Base-by-base conservation (phyloP, 2,797 vertebrate genomes). In the Gymnoscopelus microlampas region DNA sequence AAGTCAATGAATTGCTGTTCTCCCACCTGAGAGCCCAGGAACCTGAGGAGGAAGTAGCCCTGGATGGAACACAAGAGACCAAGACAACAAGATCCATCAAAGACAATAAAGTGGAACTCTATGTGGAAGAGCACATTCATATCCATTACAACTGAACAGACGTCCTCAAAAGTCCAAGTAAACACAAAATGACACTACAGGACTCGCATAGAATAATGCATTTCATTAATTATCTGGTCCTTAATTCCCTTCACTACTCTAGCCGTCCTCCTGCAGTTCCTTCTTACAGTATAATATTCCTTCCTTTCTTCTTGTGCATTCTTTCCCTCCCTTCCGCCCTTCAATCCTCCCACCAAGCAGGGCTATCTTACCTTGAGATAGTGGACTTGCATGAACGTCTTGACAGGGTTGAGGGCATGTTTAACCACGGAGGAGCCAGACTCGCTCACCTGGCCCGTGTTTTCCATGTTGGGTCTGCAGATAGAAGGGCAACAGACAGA, bases 361-460 rank as follows among this genome's bases (percentile, higher is more conserved):
- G 0, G 54, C 39, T 44, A 19, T 71, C 89, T 92, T 83, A 97
- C 97, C 95, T 99, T 99, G 82, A 99, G 93, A 84, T 99, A 99
- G 87, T 99, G 98, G 74, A 99, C 94, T 78, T 99, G 98, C 96
- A 98, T 95, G 91, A 99, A 99, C 72, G 80, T 76, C 90, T 99
- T 99, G 84, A 95, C 96, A 32, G 96, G 95, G 86, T 95, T 99
- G 80, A 98, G 96, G 66, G 95, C 97, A 4, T 99, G 93, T 90
- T 96, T 97, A 58, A 99, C 89, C 9, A 93, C 51, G n/a, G 95
- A 97, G 19, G 96, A 95, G 76, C 97, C 97, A 0, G 96, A 97
- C 61, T 95, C 95, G 53, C 89, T 96, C 66, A 93, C 59, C 65
- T 94, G 89, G 79, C 97, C 97, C 0, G 97, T 98, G 69, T 85